phyloP scores from a whole-genome alignment of 1,140 invertebrate genomes.

The Drosophila mauritiana region DNA sequence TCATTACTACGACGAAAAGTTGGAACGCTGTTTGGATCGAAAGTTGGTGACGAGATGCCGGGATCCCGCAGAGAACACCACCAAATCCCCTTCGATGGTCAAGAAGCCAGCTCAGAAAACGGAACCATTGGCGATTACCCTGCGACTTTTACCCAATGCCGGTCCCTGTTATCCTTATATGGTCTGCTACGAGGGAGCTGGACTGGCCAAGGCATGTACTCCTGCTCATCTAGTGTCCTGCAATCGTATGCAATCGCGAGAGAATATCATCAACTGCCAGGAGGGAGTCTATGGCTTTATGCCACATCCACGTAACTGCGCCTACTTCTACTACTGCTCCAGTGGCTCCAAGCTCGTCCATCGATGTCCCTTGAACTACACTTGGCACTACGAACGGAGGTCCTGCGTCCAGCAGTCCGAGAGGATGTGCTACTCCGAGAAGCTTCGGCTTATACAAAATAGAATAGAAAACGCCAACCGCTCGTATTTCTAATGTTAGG shows the following conservation, averaged over 20 bases:
- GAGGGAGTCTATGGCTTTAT: slow-evolving; percentile 58
- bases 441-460: not conserved
- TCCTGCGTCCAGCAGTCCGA: slow-evolving; percentile 47
- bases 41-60: slow-evolving; percentile 24
- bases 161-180: slow-evolving; percentile 42
- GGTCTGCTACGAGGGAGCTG: slow-evolving; percentile 54
- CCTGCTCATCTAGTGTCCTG: slow-evolving; percentile 43
- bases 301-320: slow-evolving; percentile 52
- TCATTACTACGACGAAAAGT: slow-evolving; percentile 35
- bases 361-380: slow-evolving; percentile 49
- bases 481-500: slow-evolving; percentile 18
- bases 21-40: slow-evolving; percentile 37
- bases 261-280: slow-evolving; percentile 31
- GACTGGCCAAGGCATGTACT: slow-evolving; percentile 49
- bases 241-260: slow-evolving; percentile 7
- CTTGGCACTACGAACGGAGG: slow-evolving; percentile 56
- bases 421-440: slow-evolving; percentile 29
- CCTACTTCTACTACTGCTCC: slow-evolving; percentile 65
- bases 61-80: not conserved
- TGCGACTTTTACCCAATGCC: slow-evolving; percentile 26
- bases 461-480: not conserved
- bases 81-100: not conserved
- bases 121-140: slow-evolving; percentile 29
- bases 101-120: slow-evolving; percentile 2
- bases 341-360: slow-evolving; percentile 55